These are phyloP conservation scores for Ochlodes sylvanus DNA, from an alignment of 2,888 invertebrate species.

Conservation along the genomic window DNA sequence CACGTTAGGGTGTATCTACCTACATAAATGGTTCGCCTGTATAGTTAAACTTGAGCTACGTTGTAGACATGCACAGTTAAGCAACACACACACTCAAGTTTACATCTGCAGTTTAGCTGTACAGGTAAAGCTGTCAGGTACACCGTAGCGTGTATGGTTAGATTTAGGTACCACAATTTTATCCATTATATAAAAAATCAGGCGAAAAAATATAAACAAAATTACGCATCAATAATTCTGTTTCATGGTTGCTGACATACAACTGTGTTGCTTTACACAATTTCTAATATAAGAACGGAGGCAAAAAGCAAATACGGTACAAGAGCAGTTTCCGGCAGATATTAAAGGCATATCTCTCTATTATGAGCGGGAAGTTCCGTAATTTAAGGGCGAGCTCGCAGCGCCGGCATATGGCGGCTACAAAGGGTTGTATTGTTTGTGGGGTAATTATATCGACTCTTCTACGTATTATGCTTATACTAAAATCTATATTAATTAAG, in stretches of 20 bases:
- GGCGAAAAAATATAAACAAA: too few species aligned
- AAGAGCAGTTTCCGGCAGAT: constrained; percentile 79
- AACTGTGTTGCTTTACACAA: constrained; percentile 50
- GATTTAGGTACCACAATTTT: too few species aligned
- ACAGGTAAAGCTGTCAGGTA: too few species aligned
- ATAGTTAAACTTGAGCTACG: too few species aligned
- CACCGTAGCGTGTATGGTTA: too few species aligned
- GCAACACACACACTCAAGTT: too few species aligned
- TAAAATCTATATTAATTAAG: neutral
- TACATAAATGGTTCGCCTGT: too few species aligned
- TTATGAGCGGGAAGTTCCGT: constrained; percentile 84
- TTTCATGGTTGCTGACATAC: constrained; percentile 33
- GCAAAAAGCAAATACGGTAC: constrained; percentile 81
- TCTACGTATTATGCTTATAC: too few species aligned
- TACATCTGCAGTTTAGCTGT: too few species aligned
- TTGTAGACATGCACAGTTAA: too few species aligned
- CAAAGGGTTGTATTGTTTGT: constrained; percentile 61
- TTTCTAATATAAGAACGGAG: constrained; percentile 77
- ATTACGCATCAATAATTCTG: constrained; percentile 24
- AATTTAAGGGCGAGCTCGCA: constrained; percentile 79
- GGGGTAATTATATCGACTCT: constrained; percentile 46
- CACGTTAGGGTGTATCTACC: too few species aligned
- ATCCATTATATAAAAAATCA: too few species aligned
- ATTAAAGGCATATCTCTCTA: constrained; percentile 85
- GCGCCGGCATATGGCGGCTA: constrained; percentile 76